A percentile compares a stretch with the other conserved stretches of the same genome.
These are phyloP conservation scores for Zaprionus ornatus DNA, from an alignment of 1,140 invertebrate genomes.

Conservation along the genomic window DNA sequence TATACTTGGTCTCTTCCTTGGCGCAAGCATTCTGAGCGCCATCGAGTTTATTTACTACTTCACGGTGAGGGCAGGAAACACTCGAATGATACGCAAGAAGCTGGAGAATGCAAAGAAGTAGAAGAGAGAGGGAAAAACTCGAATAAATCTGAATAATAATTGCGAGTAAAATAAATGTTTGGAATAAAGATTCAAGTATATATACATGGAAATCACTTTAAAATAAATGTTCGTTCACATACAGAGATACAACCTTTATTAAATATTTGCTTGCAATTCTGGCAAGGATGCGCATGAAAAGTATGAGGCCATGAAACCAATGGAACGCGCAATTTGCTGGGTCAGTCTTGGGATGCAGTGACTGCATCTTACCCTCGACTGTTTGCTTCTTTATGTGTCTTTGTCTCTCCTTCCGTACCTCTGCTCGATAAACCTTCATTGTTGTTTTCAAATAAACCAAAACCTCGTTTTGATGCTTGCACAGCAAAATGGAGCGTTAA, in stretches of 20 bases:
- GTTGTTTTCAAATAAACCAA: not conserved
- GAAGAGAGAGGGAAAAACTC: not conserved
- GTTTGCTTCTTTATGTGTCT: not conserved
- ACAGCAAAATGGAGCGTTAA: not conserved
- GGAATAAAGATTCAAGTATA: not conserved
- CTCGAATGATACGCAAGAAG: not conserved
- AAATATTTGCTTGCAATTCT: conserved; percentile 70
- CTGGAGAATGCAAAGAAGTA: not conserved
- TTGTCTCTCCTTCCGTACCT: not conserved
- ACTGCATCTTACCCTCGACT: conserved; percentile 14
- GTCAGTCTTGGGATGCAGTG: conserved; percentile 59
- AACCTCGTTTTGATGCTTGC: not conserved
- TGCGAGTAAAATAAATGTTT: not conserved
- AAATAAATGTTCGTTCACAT: not conserved
- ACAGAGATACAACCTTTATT: conserved; percentile 45
- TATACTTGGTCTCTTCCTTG: conserved; percentile 84
- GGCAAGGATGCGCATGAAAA: conserved; percentile 32
- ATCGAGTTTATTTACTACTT: conserved; percentile 85
- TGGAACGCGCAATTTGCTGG: conserved; percentile 64
- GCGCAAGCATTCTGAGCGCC: conserved; percentile 85
- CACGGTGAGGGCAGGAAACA: conserved; percentile 61
- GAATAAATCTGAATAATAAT: not conserved
- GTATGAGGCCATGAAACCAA: conserved; percentile 60
- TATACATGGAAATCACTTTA: not conserved
- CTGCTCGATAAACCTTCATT: not conserved